These are phyloP conservation scores for Myotis vivesi DNA, from an alignment of 2,797 vertebrate genomes.

Conservation along the genomic window DNA sequence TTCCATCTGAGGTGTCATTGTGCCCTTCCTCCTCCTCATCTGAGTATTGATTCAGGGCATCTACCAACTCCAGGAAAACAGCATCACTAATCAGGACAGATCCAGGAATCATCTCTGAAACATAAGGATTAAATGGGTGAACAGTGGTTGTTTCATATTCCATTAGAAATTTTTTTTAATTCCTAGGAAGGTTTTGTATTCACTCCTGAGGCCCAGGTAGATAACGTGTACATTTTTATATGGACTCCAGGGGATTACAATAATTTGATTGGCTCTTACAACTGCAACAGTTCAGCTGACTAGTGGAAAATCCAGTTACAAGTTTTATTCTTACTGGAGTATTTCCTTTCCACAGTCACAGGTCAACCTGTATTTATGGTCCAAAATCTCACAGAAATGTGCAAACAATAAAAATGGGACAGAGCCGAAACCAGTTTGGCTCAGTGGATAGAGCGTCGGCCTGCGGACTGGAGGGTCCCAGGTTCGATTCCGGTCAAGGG, in stretches of 20 bases:
- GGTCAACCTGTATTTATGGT: neutral
- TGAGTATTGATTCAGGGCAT: slow-evolving; percentile 93
- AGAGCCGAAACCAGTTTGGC: no score
- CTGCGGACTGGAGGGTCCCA: no score
- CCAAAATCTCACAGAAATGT: slow-evolving; percentile 22
- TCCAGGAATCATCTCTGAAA: slow-evolving; percentile 88
- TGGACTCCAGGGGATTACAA: neutral
- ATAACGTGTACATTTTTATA: neutral
- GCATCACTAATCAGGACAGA: slow-evolving; percentile 96
- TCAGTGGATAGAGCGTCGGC: no score
- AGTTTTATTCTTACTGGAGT: neutral
- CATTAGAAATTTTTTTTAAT: no score
- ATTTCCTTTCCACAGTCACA: neutral
- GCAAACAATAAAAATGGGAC: neutral
- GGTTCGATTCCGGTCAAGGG: no score
- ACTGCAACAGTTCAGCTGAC: neutral
- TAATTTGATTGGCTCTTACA: neutral
- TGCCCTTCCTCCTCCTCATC: slow-evolving; percentile 94
- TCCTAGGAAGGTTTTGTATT: neutral
- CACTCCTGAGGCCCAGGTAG: neutral
- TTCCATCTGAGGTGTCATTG: slow-evolving; percentile 85
- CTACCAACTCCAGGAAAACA: slow-evolving; percentile 95
- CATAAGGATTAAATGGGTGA: neutral
- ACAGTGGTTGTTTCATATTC: neutral
- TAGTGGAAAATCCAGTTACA: neutral